Evolutionary conservation across 2,888 invertebrate genomes (phyloP).

Genomic region (Agrilus cyanescens): DNA sequence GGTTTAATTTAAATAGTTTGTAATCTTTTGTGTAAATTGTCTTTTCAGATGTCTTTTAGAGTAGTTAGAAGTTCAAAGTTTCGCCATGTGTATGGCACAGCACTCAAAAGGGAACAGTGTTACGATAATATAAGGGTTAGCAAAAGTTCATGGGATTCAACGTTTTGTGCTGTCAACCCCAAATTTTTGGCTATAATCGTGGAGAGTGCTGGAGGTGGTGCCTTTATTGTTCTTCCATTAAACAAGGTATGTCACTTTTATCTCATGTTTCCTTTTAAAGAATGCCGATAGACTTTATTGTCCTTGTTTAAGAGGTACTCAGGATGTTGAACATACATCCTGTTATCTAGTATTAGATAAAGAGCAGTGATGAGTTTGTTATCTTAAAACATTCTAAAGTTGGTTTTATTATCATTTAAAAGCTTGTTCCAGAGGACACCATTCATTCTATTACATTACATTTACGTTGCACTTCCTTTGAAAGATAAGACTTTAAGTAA

Average conservation of each 20-base stretch:
- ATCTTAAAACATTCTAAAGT: too few relatives aligned
- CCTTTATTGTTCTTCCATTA: constrained; percentile 88
- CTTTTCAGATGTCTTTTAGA: constrained; percentile 80
- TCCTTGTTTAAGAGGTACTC: too few relatives aligned
- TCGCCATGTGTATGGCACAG: constrained; percentile 88
- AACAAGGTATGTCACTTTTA: constrained; percentile 57
- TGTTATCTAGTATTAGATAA: too few relatives aligned
- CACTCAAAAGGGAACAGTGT: constrained; percentile 89
- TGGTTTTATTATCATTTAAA: too few relatives aligned
- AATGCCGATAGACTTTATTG: too few relatives aligned
- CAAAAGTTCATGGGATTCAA: constrained; percentile 96
- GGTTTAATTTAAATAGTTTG: not conserved
- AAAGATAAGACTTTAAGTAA: too few relatives aligned
- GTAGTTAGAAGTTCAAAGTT: constrained; percentile 96
- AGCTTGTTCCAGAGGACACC: too few relatives aligned
- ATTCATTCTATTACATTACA: too few relatives aligned
- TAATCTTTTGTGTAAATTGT: constrained; percentile 1
- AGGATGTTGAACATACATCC: too few relatives aligned
- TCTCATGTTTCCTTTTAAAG: too few relatives aligned
- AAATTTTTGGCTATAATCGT: constrained; percentile 96
- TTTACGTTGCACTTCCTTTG: too few relatives aligned
- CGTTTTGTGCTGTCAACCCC: constrained; percentile 96
- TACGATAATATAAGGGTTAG: constrained; percentile 96
- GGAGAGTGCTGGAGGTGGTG: constrained; percentile 92
- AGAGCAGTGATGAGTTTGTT: too few relatives aligned